phyloP scores from a whole-genome alignment of 2,888 invertebrate species.

The Tricholauxania praeusta region DNA sequence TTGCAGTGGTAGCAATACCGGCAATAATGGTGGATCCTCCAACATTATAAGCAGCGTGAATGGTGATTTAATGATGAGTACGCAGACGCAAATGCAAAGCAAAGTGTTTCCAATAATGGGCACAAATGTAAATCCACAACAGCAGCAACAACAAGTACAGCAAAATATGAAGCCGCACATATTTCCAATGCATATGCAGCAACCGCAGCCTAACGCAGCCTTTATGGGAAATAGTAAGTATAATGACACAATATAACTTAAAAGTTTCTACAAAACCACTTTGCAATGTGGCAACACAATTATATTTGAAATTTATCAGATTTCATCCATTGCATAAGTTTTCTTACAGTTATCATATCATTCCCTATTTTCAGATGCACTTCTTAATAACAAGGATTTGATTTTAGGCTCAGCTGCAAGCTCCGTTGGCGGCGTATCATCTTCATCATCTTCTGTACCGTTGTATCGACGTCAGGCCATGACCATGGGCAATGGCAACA shows the following conservation, averaged over 20 bases:
- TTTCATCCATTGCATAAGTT: too few species aligned
- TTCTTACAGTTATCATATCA: not conserved
- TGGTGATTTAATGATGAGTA: constrained; percentile 43
- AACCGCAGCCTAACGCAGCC: constrained; percentile 33
- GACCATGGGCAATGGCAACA: constrained; percentile 57
- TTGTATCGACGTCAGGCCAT: constrained; percentile 69
- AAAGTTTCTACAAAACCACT: too few species aligned
- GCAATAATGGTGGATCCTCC: constrained; percentile 49
- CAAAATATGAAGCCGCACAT: constrained; percentile 35
- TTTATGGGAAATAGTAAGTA: constrained; percentile 58
- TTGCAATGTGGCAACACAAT: too few species aligned
- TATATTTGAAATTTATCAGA: too few species aligned
- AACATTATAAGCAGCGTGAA: constrained; percentile 50
- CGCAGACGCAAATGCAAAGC: constrained; percentile 40
- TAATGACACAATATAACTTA: not conserved
- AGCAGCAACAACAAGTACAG: constrained; percentile 24
- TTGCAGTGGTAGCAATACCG: constrained; percentile 49
- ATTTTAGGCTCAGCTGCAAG: constrained; percentile 47
- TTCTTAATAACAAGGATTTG: constrained; percentile 51
- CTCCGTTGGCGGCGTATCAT: constrained; percentile 40
- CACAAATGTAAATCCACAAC: constrained; percentile 9
- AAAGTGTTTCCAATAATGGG: constrained; percentile 47
- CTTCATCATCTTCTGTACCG: constrained; percentile 66
- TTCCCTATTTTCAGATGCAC: constrained; percentile 40
- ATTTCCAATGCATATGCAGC: constrained; percentile 39